phyloP scores from a whole-genome alignment of 2,888 invertebrate species.

The Drosophila fulvimacula region DNA sequence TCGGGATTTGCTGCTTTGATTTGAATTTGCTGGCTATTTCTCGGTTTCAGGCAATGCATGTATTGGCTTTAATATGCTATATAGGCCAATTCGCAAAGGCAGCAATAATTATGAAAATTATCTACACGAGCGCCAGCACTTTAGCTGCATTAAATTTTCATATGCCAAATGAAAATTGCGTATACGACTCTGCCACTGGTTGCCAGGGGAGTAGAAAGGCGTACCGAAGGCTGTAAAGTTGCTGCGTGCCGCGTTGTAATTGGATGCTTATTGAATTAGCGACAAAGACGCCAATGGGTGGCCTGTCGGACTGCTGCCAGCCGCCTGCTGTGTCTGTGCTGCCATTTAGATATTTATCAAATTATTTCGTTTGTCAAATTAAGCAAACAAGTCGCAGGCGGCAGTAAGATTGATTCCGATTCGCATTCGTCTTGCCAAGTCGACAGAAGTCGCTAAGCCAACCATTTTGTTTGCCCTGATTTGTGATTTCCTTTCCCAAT shows the following conservation, averaged over 20 bases:
- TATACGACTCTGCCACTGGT: constrained; percentile 32
- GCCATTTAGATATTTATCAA: constrained; percentile 78
- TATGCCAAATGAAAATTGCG: constrained; percentile 63
- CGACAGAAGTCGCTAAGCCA: constrained; percentile 34
- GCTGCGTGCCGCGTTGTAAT: constrained; percentile 68
- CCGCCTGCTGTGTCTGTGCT: constrained; percentile 56
- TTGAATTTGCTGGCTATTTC: neutral
- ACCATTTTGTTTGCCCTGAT: constrained; percentile 45
- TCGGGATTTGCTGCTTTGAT: constrained; percentile 15
- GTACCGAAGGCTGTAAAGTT: constrained; percentile 2
- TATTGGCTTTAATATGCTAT: constrained; percentile 25
- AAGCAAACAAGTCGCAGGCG: constrained; percentile 68
- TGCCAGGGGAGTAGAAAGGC: constrained; percentile 8
- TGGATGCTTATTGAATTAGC: constrained; percentile 80
- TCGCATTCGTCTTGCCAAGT: constrained; percentile 11
- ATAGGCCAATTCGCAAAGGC: constrained; percentile 26
- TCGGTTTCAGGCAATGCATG: neutral
- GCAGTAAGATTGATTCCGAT: constrained; percentile 64
- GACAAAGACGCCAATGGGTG: constrained; percentile 47
- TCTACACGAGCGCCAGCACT: constrained; percentile 50
- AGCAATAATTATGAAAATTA: constrained; percentile 57
- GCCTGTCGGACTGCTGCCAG: constrained; percentile 8
- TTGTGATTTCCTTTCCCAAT: constrained; percentile 34
- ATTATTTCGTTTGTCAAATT: constrained; percentile 81
- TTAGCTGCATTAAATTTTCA: constrained; percentile 66